A percentile compares a stretch with the other conserved stretches of the same genome.
Evolutionary conservation across 1,140 invertebrate species (phyloP).

Genomic region (Penaeus indicus): DNA sequence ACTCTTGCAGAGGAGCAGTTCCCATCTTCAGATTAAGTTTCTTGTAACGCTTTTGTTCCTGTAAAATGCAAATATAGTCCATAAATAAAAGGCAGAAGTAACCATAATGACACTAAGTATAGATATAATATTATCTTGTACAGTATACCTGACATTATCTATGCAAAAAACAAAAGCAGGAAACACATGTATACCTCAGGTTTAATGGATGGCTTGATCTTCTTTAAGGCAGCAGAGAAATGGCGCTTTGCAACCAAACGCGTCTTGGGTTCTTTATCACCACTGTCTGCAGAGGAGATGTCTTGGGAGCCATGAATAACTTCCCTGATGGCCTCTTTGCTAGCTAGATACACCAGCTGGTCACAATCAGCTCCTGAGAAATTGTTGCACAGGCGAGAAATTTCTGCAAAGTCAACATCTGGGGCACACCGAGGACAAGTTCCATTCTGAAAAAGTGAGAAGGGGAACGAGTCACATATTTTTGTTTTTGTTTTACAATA

Average conservation of each 20-base stretch:
- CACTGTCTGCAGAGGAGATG: background rate
- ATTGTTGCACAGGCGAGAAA: constrained; percentile 81
- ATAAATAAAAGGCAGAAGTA: background rate
- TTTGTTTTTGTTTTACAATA: no score
- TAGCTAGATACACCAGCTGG: constrained; percentile 83
- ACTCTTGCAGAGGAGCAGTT: background rate
- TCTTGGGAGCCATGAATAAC: constrained; percentile 76
- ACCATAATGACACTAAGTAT: background rate
- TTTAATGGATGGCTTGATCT: constrained; percentile 77
- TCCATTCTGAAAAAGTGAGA: constrained; percentile 42
- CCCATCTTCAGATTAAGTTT: constrained; percentile 46
- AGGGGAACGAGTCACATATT: background rate
- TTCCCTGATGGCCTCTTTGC: constrained; percentile 84
- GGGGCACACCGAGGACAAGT: constrained; percentile 66
- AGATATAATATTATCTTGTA: no score
- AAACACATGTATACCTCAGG: constrained; percentile 68
- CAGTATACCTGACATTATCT: background rate
- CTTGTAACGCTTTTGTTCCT: constrained; percentile 57
- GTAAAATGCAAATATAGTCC: background rate
- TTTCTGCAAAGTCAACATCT: constrained; percentile 82
- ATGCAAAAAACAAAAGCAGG: background rate
- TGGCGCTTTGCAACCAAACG: constrained; percentile 70
- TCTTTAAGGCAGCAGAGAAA: constrained; percentile 78
- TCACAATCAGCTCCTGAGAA: constrained; percentile 89
- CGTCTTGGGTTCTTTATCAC: background rate